Evolutionary conservation across 2,797 vertebrate species (phyloP).

Genomic region (Gallinago nigripennis): DNA sequence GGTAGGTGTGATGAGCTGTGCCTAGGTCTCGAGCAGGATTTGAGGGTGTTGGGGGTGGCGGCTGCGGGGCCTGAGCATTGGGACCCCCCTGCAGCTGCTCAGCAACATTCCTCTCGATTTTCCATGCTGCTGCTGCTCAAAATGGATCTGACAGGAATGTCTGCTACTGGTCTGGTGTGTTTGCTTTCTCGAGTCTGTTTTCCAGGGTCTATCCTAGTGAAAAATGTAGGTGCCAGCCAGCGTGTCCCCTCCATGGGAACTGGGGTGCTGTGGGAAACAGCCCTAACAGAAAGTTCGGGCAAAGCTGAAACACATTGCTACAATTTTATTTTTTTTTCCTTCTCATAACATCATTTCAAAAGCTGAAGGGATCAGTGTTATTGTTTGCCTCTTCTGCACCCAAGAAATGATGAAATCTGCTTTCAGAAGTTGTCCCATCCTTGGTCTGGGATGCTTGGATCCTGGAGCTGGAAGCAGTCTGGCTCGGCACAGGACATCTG

Average conservation of each 20-base stretch:
- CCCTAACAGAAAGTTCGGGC: neutral
- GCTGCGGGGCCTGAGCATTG: neutral
- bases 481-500: neutral
- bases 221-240: constrained; percentile 6
- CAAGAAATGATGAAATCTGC: neutral
- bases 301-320: neutral
- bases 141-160: constrained; percentile 52
- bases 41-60: neutral
- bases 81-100: constrained; percentile 54
- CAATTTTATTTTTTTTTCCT: neutral
- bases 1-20: neutral
- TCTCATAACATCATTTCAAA: neutral
- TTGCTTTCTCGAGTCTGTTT: constrained; percentile 42
- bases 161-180: neutral
- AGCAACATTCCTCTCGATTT: constrained; percentile 22
- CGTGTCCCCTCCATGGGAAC: neutral
- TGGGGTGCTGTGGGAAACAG: neutral
- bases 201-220: constrained; percentile 30
- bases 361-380: neutral
- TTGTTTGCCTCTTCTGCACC: neutral
- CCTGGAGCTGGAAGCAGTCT: neutral
- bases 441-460: neutral
- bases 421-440: neutral
- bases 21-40: neutral
- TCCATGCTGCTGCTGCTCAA: neutral